Conservation (phyloP, 2,888 invertebrate genomes). For the Glyphotaelius pellucidus region DNA sequence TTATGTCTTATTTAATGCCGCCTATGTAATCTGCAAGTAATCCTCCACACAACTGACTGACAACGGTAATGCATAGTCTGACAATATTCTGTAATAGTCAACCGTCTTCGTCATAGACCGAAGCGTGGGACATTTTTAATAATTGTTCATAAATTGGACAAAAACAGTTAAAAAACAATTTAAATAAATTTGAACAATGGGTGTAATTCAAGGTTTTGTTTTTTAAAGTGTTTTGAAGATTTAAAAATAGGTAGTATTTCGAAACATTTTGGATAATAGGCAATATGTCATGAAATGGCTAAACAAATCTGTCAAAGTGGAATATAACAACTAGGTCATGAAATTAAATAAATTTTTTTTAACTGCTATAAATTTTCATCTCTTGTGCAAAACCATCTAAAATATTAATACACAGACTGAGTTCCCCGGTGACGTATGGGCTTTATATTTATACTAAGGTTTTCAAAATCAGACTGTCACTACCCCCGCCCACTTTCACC, state of each 20-base stretch:
- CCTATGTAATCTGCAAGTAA: neutral
- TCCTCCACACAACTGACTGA: neutral
- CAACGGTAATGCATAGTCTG: neutral
- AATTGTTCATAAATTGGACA: neutral
- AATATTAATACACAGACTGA: too few species aligned
- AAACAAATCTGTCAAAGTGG: neutral
- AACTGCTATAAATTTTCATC: too few species aligned
- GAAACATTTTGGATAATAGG: neutral
- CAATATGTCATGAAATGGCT: neutral
- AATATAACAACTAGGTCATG: neutral
- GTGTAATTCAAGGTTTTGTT: neutral
- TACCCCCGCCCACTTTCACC: too few species aligned
- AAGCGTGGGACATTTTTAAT: slow-evolving; percentile 3
- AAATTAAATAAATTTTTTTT: too few species aligned
- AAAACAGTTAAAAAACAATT: neutral
- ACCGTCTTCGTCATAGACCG: neutral
- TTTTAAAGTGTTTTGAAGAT: neutral
- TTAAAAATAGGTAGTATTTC: neutral
- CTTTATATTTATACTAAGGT: too few species aligned
- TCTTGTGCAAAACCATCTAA: too few species aligned
- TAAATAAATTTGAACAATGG: neutral
- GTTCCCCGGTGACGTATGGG: too few species aligned
- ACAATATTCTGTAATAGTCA: neutral
- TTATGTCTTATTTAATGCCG: neutral
- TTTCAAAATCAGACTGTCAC: too few species aligned